These are phyloP conservation scores for Graptemys geographica DNA, from an alignment of 2,797 vertebrate species.

Conservation along the genomic window DNA sequence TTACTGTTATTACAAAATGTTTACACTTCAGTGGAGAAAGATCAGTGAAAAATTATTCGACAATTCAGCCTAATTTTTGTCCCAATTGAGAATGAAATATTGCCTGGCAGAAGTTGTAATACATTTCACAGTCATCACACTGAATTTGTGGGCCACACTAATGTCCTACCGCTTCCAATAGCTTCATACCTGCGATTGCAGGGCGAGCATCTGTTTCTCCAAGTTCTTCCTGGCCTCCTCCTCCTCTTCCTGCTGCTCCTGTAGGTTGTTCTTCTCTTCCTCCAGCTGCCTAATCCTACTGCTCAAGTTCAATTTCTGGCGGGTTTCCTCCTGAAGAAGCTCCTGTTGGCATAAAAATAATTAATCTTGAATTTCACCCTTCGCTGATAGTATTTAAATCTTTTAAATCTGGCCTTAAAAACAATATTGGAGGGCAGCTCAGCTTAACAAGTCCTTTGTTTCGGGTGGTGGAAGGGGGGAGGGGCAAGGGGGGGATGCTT, in stretches of 20 bases:
- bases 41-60: background rate
- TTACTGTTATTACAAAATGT: background rate
- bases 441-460: background rate
- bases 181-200: slow-evolving; percentile 90
- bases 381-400: background rate
- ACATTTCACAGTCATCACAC: background rate
- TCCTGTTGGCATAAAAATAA: slow-evolving; percentile 82
- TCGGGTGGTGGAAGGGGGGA: background rate
- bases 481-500: too few species aligned
- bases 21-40: background rate
- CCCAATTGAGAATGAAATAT: background rate
- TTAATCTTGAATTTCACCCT: background rate
- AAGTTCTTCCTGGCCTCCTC: slow-evolving; percentile 93
- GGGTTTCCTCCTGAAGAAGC: slow-evolving; percentile 95
- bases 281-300: slow-evolving; percentile 95
- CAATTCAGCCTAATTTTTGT: accelerated
- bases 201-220: slow-evolving; percentile 92
- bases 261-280: slow-evolving; percentile 92
- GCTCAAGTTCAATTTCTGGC: slow-evolving; percentile 97
- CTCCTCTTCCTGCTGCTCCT: slow-evolving; percentile 98
- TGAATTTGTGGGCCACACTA: accelerated
- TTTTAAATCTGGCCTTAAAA: background rate
- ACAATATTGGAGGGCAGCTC: too few species aligned
- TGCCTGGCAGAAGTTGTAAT: background rate
- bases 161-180: background rate